A percentile compares a stretch with the other conserved stretches of the same genome.
Evolutionary conservation across 92 coral and sea anemone species (phyloP).

Genomic region (Umimayanthus kanabou): DNA sequence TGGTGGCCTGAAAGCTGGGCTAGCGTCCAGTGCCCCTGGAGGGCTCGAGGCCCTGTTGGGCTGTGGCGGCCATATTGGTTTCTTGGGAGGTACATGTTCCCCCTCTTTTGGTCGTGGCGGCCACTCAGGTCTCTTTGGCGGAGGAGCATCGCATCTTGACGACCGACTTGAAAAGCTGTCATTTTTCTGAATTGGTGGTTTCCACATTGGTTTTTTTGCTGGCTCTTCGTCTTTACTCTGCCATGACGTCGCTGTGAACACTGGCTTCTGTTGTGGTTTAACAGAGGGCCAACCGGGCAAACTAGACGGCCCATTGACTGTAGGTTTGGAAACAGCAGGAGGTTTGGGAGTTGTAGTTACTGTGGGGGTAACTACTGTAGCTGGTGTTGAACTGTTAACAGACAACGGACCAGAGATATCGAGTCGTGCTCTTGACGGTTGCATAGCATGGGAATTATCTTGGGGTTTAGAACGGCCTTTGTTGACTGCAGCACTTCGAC

Average conservation of each 20-base stretch:
- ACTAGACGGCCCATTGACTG: neutral
- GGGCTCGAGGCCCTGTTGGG: constrained; percentile 23
- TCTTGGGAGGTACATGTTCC: neutral
- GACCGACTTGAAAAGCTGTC: constrained; percentile 26
- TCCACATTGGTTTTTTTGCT: constrained; percentile 36
- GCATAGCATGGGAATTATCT: neutral
- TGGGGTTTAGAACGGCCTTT: neutral
- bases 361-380: constrained; percentile 9
- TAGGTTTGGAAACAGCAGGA: constrained; percentile 10
- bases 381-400: constrained; percentile 10
- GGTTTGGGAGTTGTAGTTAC: constrained; percentile 33
- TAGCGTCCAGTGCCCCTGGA: constrained; percentile 33
- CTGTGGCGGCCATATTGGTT: constrained; percentile 18
- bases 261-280: constrained; percentile 23
- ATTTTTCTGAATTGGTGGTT: constrained; percentile 21
- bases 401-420: constrained; percentile 29
- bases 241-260: constrained; percentile 35
- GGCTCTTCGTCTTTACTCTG: constrained; percentile 8
- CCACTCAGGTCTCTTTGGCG: constrained; percentile 40
- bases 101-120: constrained; percentile 13
- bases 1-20: constrained; percentile 1
- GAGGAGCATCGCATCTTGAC: constrained; percentile 15
- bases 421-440: constrained; percentile 2
- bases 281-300: constrained; percentile 28
- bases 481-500: neutral